phyloP scores from a whole-genome alignment of 2,888 invertebrate species.

The Drymonia ruficornis region DNA sequence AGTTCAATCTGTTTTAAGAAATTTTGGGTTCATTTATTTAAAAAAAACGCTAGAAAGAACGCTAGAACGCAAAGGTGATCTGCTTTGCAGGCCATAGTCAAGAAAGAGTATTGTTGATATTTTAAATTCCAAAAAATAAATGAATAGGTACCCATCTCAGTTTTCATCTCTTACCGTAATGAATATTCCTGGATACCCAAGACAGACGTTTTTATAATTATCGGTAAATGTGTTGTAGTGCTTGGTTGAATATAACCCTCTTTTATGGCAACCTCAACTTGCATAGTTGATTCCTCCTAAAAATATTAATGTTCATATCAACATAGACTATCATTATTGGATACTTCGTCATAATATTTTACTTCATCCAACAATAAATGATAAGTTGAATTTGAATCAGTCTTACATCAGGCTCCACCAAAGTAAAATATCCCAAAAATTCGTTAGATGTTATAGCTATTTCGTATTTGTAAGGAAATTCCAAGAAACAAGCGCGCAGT shows the following conservation, averaged over 20 bases:
- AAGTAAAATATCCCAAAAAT: constrained; percentile 65
- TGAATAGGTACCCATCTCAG: no score
- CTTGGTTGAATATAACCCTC: constrained; percentile 76
- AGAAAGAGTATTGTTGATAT: no score
- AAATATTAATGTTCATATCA: constrained; percentile 9
- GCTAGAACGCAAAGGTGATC: no score
- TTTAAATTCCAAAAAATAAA: no score
- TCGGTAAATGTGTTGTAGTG: constrained; percentile 65
- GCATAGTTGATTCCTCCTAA: constrained; percentile 52
- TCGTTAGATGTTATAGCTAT: constrained; percentile 76
- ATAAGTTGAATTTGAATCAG: background rate
- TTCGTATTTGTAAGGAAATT: constrained; percentile 79
- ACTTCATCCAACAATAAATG: no score
- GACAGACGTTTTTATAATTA: constrained; percentile 70
- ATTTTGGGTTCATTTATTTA: background rate
- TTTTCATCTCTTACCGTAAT: constrained; percentile 53
- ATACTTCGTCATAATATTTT: no score
- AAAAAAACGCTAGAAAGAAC: no score
- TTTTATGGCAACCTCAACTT: constrained; percentile 57
- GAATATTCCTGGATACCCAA: constrained; percentile 74
- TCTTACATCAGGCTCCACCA: constrained; percentile 38
- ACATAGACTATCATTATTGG: background rate
- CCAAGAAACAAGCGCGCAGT: constrained; percentile 85
- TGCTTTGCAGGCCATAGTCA: no score
- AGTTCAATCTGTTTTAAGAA: constrained; percentile 48